Conservation (phyloP, 1,140 invertebrate genomes). For the Odontomachus brunneus region DNA sequence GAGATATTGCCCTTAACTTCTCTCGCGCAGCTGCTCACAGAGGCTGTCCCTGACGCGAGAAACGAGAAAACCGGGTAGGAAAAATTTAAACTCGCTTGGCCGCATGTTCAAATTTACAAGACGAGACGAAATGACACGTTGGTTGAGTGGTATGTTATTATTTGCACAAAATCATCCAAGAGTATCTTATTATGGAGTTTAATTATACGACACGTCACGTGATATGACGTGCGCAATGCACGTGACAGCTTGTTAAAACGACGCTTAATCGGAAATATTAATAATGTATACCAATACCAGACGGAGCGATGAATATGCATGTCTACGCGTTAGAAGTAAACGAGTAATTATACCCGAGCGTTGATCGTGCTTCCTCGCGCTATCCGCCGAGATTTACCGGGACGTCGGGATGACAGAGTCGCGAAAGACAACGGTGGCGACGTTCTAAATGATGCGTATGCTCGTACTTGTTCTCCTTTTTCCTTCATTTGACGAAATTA, state of each 20-base stretch:
- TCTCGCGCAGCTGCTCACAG: slow-evolving; percentile 11
- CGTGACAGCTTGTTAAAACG: slow-evolving; percentile 38
- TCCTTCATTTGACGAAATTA: slow-evolving; percentile 24
- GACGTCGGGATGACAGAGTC: neutral
- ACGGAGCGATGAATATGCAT: slow-evolving; percentile 42
- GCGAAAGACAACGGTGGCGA: too few species aligned
- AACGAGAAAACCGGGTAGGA: neutral
- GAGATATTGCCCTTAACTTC: slow-evolving; percentile 40
- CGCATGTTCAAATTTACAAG: neutral
- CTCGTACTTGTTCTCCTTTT: too few species aligned
- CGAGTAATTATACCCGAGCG: neutral
- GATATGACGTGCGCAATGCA: slow-evolving; percentile 6
- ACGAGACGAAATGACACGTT: slow-evolving; percentile 1
- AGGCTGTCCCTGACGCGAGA: neutral
- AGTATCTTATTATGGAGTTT: slow-evolving; percentile 53
- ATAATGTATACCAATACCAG: slow-evolving; percentile 49
- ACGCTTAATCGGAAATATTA: slow-evolving; percentile 55
- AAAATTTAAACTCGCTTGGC: slow-evolving; percentile 4
- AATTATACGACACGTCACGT: slow-evolving; percentile 25
- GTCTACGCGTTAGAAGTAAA: neutral
- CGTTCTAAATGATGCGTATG: too few species aligned
- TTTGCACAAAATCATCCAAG: slow-evolving; percentile 45
- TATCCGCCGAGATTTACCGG: slow-evolving; percentile 18
- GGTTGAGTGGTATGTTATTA: slow-evolving; percentile 42
- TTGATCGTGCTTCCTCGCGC: slow-evolving; percentile 9